Percentiles rank a stretch among this genome's conserved stretches.
These are phyloP conservation scores for Meteorus colon DNA, from an alignment of 2,888 invertebrate species.

Conservation along the genomic window DNA sequence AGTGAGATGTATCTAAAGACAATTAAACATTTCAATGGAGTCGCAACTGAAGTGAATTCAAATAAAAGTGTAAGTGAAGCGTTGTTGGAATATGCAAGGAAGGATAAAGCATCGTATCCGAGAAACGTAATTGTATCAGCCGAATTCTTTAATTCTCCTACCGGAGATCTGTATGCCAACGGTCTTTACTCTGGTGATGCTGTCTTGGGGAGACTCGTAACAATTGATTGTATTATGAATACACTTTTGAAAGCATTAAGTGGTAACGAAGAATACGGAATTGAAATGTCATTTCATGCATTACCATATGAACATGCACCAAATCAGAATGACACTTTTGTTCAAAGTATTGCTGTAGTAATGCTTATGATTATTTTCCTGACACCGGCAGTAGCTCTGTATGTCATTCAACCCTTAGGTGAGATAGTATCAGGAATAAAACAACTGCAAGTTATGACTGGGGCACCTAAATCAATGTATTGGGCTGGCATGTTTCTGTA, in stretches of 20 bases:
- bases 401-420: slow-evolving; percentile 78
- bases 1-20: slow-evolving; percentile 54
- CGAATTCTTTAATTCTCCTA: slow-evolving; percentile 69
- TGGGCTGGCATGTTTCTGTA: slow-evolving; percentile 79
- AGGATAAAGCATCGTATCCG: slow-evolving; percentile 72
- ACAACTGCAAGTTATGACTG: slow-evolving; percentile 81
- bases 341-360: slow-evolving; percentile 53
- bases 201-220: slow-evolving; percentile 76
- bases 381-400: slow-evolving; percentile 72
- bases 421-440: slow-evolving; percentile 80
- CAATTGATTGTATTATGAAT: slow-evolving; percentile 75
- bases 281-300: slow-evolving; percentile 58
- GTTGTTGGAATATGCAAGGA: slow-evolving; percentile 68
- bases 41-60: slow-evolving; percentile 43
- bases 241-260: slow-evolving; percentile 64
- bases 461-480: slow-evolving; percentile 77
- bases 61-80: slow-evolving; percentile 58
- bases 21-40: slow-evolving; percentile 56
- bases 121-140: slow-evolving; percentile 75
- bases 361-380: slow-evolving; percentile 59
- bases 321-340: slow-evolving; percentile 29
- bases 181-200: slow-evolving; percentile 75
- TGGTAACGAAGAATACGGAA: slow-evolving; percentile 59
- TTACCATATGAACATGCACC: slow-evolving; percentile 55
- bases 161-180: slow-evolving; percentile 59